Conservation (phyloP, 2,888 invertebrate species). For the Perizoma affinitatum region DNA sequence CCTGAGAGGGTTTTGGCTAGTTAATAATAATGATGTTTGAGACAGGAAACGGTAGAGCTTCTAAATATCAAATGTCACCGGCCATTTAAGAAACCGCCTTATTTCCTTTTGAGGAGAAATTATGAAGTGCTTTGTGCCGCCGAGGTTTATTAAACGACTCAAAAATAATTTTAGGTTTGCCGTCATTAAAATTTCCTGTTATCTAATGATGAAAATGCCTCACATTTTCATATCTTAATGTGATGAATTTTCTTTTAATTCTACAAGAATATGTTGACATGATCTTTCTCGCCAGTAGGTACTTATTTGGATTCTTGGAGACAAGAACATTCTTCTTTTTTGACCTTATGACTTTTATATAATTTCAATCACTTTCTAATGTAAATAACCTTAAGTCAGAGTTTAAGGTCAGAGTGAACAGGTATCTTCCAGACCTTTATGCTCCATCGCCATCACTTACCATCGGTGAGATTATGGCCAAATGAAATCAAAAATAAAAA, state of each 20-base stretch:
- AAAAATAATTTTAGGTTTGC: conserved; percentile 34
- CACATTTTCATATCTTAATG: conserved; percentile 22
- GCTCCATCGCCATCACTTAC: too few species aligned
- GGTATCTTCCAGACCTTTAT: too few species aligned
- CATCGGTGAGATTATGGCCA: too few species aligned
- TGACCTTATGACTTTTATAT: conserved; percentile 1
- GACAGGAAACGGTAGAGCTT: conserved; percentile 22
- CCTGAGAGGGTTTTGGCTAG: conserved; percentile 25
- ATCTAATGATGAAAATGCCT: conserved; percentile 21
- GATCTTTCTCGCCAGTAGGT: conserved; percentile 8
- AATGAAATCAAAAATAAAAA: conserved; percentile 1
- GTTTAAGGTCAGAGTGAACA: too few species aligned
- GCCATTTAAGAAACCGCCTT: conserved; percentile 26
- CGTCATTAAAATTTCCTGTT: conserved; percentile 24
- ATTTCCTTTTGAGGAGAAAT: conserved; percentile 30
- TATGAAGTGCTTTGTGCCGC: conserved; percentile 31
- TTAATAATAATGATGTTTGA: conserved; percentile 32
- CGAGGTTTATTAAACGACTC: conserved; percentile 38
- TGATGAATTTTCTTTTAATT: conserved; percentile 13
- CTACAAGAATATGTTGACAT: conserved; percentile 7
- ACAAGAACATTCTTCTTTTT: neutral
- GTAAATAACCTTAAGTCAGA: too few species aligned
- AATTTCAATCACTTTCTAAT: too few species aligned
- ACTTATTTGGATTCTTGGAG: conserved; percentile 9
- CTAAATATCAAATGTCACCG: conserved; percentile 36